phyloP scores from a whole-genome alignment of 2,888 invertebrate species.

The Merodon equestris region DNA sequence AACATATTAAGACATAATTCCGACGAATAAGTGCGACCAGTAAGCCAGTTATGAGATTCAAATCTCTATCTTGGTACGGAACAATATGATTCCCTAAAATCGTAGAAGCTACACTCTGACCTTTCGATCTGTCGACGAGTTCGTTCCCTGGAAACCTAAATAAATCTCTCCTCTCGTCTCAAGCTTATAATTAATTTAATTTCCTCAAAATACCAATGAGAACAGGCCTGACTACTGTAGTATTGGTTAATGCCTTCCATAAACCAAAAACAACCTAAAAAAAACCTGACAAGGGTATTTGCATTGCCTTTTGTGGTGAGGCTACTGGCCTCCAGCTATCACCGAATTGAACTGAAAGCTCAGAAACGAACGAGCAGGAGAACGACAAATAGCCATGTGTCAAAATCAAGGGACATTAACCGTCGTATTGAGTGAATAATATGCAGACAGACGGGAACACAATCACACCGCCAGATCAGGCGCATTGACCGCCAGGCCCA shows the following conservation, averaged over 20 bases:
- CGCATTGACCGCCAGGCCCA: constrained; percentile 53
- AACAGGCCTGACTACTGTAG: constrained; percentile 1
- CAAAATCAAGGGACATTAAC: constrained; percentile 67
- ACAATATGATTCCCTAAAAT: no score
- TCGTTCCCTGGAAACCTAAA: no score
- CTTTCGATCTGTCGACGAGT: no score
- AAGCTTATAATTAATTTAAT: constrained; percentile 39
- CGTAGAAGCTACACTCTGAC: no score
- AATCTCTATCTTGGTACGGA: no score
- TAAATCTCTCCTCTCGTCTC: not conserved
- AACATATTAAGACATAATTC: not conserved
- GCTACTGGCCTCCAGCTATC: constrained; percentile 39
- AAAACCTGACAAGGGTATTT: no score
- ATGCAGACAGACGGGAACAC: constrained; percentile 6
- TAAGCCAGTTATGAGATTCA: no score
- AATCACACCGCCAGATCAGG: constrained; percentile 25
- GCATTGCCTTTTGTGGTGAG: constrained; percentile 4
- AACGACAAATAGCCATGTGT: constrained; percentile 43
- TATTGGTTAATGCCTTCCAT: constrained; percentile 19
- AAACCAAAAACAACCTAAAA: no score
- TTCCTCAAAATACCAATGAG: constrained; percentile 36
- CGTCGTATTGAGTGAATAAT: constrained; percentile 56
- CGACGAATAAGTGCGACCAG: no score
- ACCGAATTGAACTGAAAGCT: constrained; percentile 15
- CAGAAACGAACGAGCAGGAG: constrained; percentile 12